Percentiles rank a stretch among this genome's conserved stretches.
These are phyloP conservation scores for Clarias laeviceps DNA, from an alignment of 2,797 vertebrate genomes.

Conservation along the genomic window DNA sequence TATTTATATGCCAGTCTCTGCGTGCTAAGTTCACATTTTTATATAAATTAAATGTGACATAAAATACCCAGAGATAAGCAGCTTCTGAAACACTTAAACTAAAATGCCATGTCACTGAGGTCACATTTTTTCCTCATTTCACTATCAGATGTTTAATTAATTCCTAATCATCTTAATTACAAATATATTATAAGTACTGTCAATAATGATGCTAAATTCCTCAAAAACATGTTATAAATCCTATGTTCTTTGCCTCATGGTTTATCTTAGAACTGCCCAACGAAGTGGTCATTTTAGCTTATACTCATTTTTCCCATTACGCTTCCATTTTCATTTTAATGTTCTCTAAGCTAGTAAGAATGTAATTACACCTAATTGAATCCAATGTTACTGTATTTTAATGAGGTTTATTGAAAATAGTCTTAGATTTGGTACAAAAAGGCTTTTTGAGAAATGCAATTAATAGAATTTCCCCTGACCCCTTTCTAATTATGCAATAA, in stretches of 20 bases:
- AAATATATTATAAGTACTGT: no score
- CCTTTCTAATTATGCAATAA: not conserved
- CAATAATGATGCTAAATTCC: not conserved
- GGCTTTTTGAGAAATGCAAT: not conserved
- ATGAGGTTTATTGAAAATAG: not conserved
- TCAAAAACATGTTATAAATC: not conserved
- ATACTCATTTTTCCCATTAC: not conserved
- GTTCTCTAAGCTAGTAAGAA: not conserved
- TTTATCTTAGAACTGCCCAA: not conserved
- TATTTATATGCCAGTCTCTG: not conserved
- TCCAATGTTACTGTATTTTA: not conserved
- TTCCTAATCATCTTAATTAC: not conserved
- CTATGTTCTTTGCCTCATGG: not conserved
- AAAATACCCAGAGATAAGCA: no score
- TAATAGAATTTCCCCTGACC: not conserved
- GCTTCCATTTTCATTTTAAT: not conserved
- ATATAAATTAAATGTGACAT: not conserved
- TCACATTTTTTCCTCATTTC: not conserved
- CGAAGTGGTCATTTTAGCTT: not conserved
- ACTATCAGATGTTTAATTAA: not conserved
- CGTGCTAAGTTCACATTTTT: not conserved
- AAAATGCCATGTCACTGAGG: not conserved
- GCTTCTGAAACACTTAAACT: no score
- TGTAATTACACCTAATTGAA: conserved; percentile 5
- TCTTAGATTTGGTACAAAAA: not conserved